Evolutionary conservation across 53 echinoderm and acorn worm species (phyloP), one percentile per base, ranked within the genome.

Genomic region (Stichopus horrens): DNA sequence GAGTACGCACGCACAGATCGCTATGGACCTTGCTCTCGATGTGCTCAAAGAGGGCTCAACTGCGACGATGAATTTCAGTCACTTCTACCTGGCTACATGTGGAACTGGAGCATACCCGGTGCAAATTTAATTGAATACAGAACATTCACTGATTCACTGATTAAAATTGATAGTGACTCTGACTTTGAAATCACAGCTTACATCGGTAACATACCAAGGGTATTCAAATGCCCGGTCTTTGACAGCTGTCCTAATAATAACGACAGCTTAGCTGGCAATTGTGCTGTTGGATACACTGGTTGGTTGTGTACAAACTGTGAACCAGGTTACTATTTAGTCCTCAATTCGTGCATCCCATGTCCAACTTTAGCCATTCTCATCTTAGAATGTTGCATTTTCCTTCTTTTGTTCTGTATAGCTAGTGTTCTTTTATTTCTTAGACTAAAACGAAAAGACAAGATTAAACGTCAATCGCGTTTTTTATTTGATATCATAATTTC

Each of bases 281-380:
- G 86, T 10, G 71, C 18, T 11, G 53, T 0, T 23, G 86, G 86
- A 4, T 59, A 86, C 21, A 57, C 8, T 7, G 86, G 86, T 7
- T 68, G 57, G 58, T 23, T 86, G 9, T 86, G 86, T 52, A 23
- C 86, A 21, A 68, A 67, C 23, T 86, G 86, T 51, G 9, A 5
- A 10, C 9, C 18, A 11, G 6, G 14, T 4, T 66, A 60, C 53
- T 86, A 86, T 7, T 13, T 53, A 8, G 71, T 86, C 2, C 53
- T 86, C 9, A 57, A 57, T 18, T 21, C 5, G 22, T 86, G 86
- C 71, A 0, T 66, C 5, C 1, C 14, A 53, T 86, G 86, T 53
- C 86, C 86, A 8, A 53, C n/a, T 5, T 52, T 22, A 8, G 86
- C 21, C 18, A 13, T 21, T 16, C 21, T 57, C 8, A 59, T 86